Evolutionary conservation across 2,113 vertebrate species (phyloP).

Genomic region (Strix uralensis): DNA sequence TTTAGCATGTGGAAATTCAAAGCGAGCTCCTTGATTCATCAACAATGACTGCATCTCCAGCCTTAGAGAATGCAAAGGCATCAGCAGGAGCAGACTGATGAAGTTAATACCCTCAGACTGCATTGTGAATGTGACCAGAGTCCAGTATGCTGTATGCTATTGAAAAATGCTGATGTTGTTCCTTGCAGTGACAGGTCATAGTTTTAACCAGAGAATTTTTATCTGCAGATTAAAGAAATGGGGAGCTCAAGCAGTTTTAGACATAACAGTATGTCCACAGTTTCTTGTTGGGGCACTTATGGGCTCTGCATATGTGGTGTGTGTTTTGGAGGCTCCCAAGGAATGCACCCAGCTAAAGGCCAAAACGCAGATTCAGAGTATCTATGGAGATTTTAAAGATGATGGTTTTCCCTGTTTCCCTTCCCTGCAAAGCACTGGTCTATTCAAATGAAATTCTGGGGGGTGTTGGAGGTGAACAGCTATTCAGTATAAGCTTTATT

Average conservation of each 20-base stretch:
- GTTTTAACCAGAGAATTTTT: not conserved
- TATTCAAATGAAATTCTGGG: not conserved
- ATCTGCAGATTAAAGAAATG: not conserved
- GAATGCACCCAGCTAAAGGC: not conserved
- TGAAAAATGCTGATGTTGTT: not conserved
- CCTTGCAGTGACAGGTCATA: not conserved
- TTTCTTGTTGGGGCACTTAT: not conserved
- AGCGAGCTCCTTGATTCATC: constrained; percentile 57
- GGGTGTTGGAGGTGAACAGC: not conserved
- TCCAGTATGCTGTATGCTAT: not conserved
- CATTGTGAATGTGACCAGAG: not conserved
- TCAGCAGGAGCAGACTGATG: constrained; percentile 11
- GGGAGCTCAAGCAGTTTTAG: not conserved
- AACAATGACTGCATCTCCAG: constrained; percentile 54
- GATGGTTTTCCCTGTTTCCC: not conserved
- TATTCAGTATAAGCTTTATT: not conserved
- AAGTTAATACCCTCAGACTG: constrained; percentile 42
- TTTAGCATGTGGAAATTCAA: constrained; percentile 69
- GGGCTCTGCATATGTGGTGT: rapidly evolving
- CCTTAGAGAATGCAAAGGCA: constrained; percentile 32
- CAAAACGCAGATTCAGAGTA: not conserved
- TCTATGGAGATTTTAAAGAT: not conserved
- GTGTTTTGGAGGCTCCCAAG: not conserved
- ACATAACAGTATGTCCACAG: not conserved
- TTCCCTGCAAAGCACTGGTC: not conserved